A percentile compares a stretch with the other conserved stretches of the same genome.
Conservation (phyloP, 2,113 vertebrate genomes). For the Ictalurus furcatus region DNA sequence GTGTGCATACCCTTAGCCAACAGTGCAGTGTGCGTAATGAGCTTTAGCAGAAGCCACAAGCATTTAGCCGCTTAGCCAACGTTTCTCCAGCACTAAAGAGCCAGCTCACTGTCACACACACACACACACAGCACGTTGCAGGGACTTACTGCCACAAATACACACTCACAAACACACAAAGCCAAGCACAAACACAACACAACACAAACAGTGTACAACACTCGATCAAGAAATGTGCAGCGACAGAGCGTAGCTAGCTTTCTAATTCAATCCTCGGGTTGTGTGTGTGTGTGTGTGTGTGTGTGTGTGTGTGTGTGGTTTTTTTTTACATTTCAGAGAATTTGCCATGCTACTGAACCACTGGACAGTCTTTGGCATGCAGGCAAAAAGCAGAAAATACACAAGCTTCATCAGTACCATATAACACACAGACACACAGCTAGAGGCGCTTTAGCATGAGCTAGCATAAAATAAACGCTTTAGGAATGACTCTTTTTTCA, state of each 20-base stretch:
- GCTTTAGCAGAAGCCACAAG: conserved; percentile 17
- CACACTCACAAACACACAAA: conserved; percentile 24
- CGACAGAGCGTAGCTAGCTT: conserved; percentile 63
- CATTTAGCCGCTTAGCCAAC: background rate
- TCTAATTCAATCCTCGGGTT: conserved; percentile 40
- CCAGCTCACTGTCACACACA: background rate
- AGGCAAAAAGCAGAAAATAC: conserved; percentile 75
- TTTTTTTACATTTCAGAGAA: conserved; percentile 5
- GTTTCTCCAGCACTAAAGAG: conserved; percentile 33
- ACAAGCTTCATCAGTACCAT: background rate
- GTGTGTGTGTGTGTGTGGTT: too few relatives aligned
- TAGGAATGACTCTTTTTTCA: background rate
- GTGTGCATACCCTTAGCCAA: background rate
- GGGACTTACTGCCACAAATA: conserved; percentile 29
- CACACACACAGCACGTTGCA: conserved; percentile 24
- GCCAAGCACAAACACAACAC: conserved; percentile 63
- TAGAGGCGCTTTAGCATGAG: background rate
- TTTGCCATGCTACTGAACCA: conserved; percentile 66
- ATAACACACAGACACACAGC: background rate
- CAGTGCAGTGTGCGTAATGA: background rate
- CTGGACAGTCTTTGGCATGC: conserved; percentile 76
- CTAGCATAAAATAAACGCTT: background rate
- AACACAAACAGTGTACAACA: conserved; percentile 57
- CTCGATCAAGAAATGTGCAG: conserved; percentile 83
- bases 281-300: too few relatives aligned